Evolutionary conservation across 2,888 invertebrate species (phyloP), one percentile per base, ranked within the genome.

Genomic region (Drosophila aldrichi): DNA sequence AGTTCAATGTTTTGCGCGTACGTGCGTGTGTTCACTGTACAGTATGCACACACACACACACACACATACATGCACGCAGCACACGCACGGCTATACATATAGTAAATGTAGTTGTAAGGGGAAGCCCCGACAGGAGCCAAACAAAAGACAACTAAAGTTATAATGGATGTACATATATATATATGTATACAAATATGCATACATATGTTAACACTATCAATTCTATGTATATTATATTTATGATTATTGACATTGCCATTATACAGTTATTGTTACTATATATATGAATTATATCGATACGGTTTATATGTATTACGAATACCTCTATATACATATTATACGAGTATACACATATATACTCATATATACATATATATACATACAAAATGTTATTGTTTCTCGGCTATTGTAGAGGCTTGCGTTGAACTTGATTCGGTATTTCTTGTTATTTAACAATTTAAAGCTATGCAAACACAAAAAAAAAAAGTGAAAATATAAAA

Each of bases 371-470:
- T n/a, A 48, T 25, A 51, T 48, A 29, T 16, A 20, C 16, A 55
- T 12, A 8, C 70, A 64, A 49, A 62, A 52, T 73, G 67, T 78
- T 88, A 84, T 81, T 69, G 68, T 83, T 71, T 69, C 66, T 69
- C 66, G 61, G 59, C 77, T 78, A 79, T 61, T 71, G 75, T 87
- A 88, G 59, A 77, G 58, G 81, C 89, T 84, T 80, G 89, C 88
- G 88, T 89, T 84, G 82, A 84, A 73, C 74, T 88, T 72, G 85
- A 89, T 84, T 74, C 65, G 46, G 57, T 88, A 88, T 85, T 82
- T 86, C 82, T 89, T 85, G 86, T 85, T 85, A 88, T 89, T 88
- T 82, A 70, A 86, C 63, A 81, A 77, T 85, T 82, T 79, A 78
- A 69, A 40, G 70, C 69, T 55, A 80, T 63, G 52, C 60, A 64